A percentile compares a stretch with the other conserved stretches of the same genome.
Evolutionary conservation across 1,140 invertebrate genomes (phyloP).

Genomic region (Heliconius himera): DNA sequence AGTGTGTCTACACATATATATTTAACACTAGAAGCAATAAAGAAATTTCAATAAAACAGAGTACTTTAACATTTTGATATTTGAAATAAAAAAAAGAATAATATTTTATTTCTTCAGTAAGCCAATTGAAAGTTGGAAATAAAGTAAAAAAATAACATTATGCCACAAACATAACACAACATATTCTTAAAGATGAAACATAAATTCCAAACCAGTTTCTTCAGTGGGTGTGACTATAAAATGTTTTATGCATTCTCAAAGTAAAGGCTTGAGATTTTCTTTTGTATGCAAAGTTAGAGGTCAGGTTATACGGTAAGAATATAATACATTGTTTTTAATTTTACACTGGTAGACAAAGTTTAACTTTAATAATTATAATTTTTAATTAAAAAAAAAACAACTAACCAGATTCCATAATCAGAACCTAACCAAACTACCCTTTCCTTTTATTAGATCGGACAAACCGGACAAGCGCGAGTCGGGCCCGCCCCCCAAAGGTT

Average conservation of each 20-base stretch:
- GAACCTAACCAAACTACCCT: no score
- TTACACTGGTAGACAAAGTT: neutral
- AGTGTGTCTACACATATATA: no score
- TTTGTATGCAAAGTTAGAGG: slow-evolving; percentile 12
- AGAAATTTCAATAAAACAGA: no score
- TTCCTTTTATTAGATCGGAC: no score
- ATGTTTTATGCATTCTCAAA: slow-evolving; percentile 6
- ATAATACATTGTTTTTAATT: neutral
- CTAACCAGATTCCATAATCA: no score
- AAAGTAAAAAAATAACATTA: neutral
- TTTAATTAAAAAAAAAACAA: no score
- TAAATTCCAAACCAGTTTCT: slow-evolving; percentile 10
- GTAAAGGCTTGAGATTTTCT: slow-evolving; percentile 2
- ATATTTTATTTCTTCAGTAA: neutral
- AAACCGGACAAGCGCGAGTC: no score
- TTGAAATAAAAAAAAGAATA: neutral
- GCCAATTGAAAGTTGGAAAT: neutral
- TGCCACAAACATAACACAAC: neutral
- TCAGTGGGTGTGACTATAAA: neutral
- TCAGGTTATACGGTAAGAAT: neutral
- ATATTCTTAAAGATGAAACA: neutral
- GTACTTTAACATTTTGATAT: neutral
- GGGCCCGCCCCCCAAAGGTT: no score
- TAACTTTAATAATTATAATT: no score
- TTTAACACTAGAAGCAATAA: no score